These are phyloP conservation scores for Thecocarcelia acutangulata DNA, from an alignment of 2,888 invertebrate species.

Conservation along the genomic window DNA sequence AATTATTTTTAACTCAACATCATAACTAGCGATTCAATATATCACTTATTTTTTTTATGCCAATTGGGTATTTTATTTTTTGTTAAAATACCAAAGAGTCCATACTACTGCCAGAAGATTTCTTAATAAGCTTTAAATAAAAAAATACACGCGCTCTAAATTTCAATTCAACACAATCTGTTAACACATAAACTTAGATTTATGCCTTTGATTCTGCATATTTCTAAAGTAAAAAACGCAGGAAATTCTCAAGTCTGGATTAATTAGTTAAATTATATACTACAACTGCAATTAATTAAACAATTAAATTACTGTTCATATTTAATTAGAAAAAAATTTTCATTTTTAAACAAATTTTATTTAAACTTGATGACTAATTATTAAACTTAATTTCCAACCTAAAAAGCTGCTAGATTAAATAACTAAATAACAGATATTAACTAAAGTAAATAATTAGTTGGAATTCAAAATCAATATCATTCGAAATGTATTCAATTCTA, in stretches of 20 bases:
- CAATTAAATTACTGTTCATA: slow-evolving; percentile 61
- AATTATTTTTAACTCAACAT: slow-evolving; percentile 20
- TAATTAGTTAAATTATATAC: slow-evolving; percentile 48
- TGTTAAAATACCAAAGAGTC: slow-evolving; percentile 80
- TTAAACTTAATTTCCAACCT: slow-evolving; percentile 34
- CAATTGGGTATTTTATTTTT: slow-evolving; percentile 77
- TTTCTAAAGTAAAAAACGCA: slow-evolving; percentile 61
- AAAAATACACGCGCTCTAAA: slow-evolving; percentile 68
- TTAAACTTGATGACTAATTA: slow-evolving; percentile 9
- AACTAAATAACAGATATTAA: slow-evolving; percentile 12
- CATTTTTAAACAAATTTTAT: slow-evolving; percentile 15
- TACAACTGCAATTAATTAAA: slow-evolving; percentile 32
- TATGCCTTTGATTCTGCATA: slow-evolving; percentile 62
- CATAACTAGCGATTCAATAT: slow-evolving; percentile 35
- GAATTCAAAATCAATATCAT: slow-evolving; percentile 25
- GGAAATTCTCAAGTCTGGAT: slow-evolving; percentile 72
- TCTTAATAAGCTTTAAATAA: slow-evolving; percentile 79
- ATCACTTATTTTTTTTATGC: slow-evolving; percentile 63
- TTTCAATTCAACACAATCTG: slow-evolving; percentile 63
- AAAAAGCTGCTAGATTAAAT: slow-evolving; percentile 62
- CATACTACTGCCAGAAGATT: slow-evolving; percentile 82
- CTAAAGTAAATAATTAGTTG: no score
- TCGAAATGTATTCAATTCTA: slow-evolving; percentile 19
- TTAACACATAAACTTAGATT: slow-evolving; percentile 37
- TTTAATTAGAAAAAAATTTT: slow-evolving; percentile 47